Percentiles rank a stretch among this genome's conserved stretches.
These are phyloP conservation scores for Neotoxoptera formosana DNA, from an alignment of 1,140 invertebrate genomes.

Conservation along the genomic window DNA sequence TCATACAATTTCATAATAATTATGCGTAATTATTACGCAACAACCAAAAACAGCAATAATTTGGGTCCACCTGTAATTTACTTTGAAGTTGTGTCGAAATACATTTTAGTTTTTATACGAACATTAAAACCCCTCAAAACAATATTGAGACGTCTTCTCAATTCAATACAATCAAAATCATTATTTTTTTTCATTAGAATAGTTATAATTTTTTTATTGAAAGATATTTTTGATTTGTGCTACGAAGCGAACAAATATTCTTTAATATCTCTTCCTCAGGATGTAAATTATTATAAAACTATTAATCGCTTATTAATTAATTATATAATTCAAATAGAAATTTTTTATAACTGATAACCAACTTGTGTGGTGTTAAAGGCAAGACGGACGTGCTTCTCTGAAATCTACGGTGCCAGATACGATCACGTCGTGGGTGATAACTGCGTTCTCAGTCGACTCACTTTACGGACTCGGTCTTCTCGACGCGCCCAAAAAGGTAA, in stretches of 20 bases:
- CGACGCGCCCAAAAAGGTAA: conserved; percentile 72
- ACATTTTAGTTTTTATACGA: too few species aligned
- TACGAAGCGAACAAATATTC: background rate
- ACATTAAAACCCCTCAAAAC: too few species aligned
- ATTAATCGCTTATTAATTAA: background rate
- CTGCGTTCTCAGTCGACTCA: conserved; percentile 89
- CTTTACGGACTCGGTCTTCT: conserved; percentile 85
- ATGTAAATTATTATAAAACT: background rate
- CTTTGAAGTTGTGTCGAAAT: too few species aligned
- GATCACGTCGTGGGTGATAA: conserved; percentile 91
- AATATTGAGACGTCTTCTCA: too few species aligned
- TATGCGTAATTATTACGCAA: too few species aligned
- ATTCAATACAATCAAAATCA: too few species aligned
- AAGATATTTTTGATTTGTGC: too few species aligned
- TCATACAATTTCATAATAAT: too few species aligned
- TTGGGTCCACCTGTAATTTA: too few species aligned
- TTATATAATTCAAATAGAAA: background rate
- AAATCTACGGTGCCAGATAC: conserved; percentile 79
- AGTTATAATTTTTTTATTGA: background rate
- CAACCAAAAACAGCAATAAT: too few species aligned
- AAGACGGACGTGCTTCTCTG: conserved; percentile 67
- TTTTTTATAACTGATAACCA: background rate
- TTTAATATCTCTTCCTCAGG: background rate
- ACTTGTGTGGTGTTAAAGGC: conserved; percentile 62
- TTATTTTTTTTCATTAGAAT: background rate